These are phyloP conservation scores for Rhipidura dahli DNA, from an alignment of 2,113 vertebrate genomes.

Conservation along the genomic window DNA sequence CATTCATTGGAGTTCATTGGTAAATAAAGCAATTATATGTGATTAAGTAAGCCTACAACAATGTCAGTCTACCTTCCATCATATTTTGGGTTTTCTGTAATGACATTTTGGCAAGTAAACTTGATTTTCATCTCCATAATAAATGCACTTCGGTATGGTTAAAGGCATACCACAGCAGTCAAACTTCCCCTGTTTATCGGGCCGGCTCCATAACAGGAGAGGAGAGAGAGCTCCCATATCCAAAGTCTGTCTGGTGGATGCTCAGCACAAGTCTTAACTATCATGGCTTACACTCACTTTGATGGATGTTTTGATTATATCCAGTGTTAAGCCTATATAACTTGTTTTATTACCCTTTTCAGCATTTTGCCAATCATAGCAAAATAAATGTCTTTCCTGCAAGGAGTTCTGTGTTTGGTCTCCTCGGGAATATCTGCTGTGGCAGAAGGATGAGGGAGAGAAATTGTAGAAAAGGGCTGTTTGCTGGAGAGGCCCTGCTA, in stretches of 20 bases:
- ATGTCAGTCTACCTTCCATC: neutral
- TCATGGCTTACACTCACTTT: neutral
- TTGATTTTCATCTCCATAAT: constrained; percentile 22
- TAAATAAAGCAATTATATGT: neutral
- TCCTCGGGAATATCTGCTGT: neutral
- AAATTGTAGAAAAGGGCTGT: neutral
- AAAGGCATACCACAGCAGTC: neutral
- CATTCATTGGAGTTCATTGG: neutral
- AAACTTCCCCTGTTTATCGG: neutral
- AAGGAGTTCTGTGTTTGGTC: neutral
- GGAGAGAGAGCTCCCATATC: neutral
- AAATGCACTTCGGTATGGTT: neutral
- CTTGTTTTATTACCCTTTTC: neutral
- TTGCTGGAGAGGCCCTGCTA: neutral
- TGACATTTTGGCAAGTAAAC: neutral
- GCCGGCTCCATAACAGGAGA: neutral
- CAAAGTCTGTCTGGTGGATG: neutral
- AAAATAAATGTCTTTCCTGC: neutral
- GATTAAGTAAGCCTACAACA: neutral
- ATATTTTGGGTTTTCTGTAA: neutral
- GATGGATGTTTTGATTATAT: neutral
- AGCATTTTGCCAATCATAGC: neutral
- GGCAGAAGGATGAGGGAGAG: neutral
- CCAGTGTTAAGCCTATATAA: neutral
- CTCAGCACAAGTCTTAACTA: neutral